Evolutionary conservation across 2,113 vertebrate genomes (phyloP).

Genomic region (Astatoreochromis straeleni): DNA sequence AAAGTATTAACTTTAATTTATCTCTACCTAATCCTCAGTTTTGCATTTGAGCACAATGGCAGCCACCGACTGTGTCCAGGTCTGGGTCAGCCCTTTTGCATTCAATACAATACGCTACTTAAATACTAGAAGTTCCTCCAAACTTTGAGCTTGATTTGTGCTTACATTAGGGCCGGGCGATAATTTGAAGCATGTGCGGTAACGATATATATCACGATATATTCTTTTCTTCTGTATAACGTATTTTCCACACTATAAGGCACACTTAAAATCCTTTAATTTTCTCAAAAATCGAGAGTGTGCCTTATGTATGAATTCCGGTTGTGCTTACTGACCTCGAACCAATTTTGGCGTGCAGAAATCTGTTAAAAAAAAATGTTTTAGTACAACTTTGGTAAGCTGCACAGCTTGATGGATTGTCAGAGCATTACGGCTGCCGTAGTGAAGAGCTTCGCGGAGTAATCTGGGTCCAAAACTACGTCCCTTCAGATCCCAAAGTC

Average conservation of each 20-base stretch:
- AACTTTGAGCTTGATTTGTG: background rate
- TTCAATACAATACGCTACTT: background rate
- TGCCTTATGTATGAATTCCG: background rate
- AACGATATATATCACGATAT: background rate
- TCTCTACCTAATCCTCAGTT: background rate
- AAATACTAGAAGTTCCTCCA: background rate
- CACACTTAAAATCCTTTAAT: background rate
- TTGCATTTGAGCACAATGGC: background rate
- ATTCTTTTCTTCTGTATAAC: background rate
- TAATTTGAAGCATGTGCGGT: background rate
- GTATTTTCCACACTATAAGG: background rate
- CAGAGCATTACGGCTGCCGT: background rate
- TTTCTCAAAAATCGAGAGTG: background rate
- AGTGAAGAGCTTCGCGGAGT: background rate
- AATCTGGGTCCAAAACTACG: background rate
- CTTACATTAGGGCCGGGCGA: background rate
- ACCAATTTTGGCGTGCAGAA: background rate
- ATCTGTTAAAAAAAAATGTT: background rate
- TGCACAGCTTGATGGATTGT: background rate
- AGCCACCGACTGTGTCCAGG: background rate
- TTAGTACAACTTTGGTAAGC: background rate
- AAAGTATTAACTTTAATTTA: background rate
- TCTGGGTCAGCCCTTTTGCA: background rate
- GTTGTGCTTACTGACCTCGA: background rate
- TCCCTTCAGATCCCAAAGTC: background rate